These are phyloP conservation scores for Octopus sinensis DNA, from an alignment of 1,140 invertebrate species.

Conservation along the genomic window DNA sequence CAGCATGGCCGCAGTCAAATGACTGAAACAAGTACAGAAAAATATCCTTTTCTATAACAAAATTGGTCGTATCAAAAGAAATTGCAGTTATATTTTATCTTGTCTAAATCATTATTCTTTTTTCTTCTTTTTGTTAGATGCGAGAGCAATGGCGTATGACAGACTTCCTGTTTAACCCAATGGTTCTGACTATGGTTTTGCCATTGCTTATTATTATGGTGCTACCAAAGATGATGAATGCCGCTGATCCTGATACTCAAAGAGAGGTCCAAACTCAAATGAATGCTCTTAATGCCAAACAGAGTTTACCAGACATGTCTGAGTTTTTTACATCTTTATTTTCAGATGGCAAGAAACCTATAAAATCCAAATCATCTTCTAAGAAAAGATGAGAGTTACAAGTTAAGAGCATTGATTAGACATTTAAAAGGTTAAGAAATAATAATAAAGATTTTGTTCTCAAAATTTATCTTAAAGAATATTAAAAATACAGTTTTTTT, in stretches of 20 bases:
- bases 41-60: no score
- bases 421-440: no score
- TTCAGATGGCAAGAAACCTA: slow-evolving; percentile 22
- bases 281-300: slow-evolving; percentile 52
- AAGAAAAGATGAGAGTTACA: background rate
- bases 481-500: no score
- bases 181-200: slow-evolving; percentile 95
- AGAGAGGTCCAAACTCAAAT: slow-evolving; percentile 61
- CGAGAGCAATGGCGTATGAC: slow-evolving; percentile 92
- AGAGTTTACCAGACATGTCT: slow-evolving; percentile 51
- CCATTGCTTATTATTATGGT: slow-evolving; percentile 88
- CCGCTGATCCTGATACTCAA: slow-evolving; percentile 83
- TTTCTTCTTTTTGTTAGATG: slow-evolving; percentile 8
- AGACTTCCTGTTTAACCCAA: slow-evolving; percentile 93
- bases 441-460: no score
- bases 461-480: no score
- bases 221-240: slow-evolving; percentile 91
- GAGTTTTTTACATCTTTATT: slow-evolving; percentile 46
- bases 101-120: no score
- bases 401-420: no score
- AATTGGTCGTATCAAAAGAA: no score
- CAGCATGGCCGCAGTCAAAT: no score
- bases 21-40: no score
- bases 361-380: slow-evolving; percentile 23
- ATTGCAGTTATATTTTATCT: no score